Evolutionary conservation across 1,140 invertebrate species (phyloP).

Genomic region (Drosophila novamexicana): DNA sequence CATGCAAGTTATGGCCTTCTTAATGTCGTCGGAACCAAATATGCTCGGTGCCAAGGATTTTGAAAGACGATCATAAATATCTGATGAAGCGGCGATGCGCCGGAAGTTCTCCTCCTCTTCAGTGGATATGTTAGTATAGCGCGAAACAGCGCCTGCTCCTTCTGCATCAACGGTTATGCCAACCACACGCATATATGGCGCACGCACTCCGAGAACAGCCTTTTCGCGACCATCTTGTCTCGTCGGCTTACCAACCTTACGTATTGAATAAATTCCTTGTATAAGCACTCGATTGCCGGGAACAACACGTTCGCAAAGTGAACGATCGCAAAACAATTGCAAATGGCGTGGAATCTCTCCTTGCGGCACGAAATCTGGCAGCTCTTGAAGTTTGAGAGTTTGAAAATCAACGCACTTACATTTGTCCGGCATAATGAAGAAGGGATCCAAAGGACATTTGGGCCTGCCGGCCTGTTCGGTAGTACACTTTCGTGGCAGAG

Average conservation of each 20-base stretch:
- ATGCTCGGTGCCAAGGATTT: conserved; percentile 98
- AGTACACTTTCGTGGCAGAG: conserved; percentile 97
- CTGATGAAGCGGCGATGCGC: conserved; percentile 91
- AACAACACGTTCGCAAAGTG: conserved; percentile 97
- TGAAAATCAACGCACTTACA: conserved; percentile 96
- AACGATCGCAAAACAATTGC: conserved; percentile 97
- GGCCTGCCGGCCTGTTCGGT: conserved; percentile 95
- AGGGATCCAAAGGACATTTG: conserved; percentile 98
- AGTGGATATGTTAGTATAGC: conserved; percentile 86
- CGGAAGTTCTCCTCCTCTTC: conserved; percentile 97
- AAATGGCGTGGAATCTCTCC: conserved; percentile 99
- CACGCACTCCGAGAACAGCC: conserved; percentile 95
- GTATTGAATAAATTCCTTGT: conserved; percentile 98
- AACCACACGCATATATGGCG: conserved; percentile 97
- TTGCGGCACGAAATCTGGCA: conserved; percentile 98
- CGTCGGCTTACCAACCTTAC: conserved; percentile 90
- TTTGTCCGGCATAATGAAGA: conserved; percentile 98
- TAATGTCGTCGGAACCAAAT: conserved; percentile 97
- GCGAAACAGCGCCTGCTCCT: conserved; percentile 88
- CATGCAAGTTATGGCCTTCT: conserved; percentile 98
- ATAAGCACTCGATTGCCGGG: conserved; percentile 98
- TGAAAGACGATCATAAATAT: conserved; percentile 96
- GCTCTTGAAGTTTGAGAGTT: conserved; percentile 96
- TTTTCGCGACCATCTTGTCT: conserved; percentile 91
- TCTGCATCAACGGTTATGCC: conserved; percentile 95